These are phyloP conservation scores for Tachina fera DNA, from an alignment of 2,888 invertebrate genomes.

Conservation along the genomic window DNA sequence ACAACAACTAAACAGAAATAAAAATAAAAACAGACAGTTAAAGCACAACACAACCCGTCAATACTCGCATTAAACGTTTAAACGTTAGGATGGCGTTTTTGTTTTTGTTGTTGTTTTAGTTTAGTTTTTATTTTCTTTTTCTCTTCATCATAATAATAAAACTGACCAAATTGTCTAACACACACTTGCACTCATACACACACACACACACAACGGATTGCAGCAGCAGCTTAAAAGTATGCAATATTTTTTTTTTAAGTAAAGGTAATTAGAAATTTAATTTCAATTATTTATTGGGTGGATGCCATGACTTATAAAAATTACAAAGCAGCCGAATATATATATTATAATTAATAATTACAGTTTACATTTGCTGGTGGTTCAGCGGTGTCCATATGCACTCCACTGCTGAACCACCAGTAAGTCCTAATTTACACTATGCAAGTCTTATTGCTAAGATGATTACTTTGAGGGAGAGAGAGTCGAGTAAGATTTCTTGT, in stretches of 20 bases:
- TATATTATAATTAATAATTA: too few relatives aligned
- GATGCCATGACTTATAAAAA: background rate
- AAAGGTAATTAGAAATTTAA: too few relatives aligned
- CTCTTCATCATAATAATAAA: constrained; percentile 60
- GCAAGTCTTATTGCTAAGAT: too few relatives aligned
- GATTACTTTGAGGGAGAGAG: too few relatives aligned
- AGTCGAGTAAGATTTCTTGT: too few relatives aligned
- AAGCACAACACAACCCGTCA: constrained; percentile 52
- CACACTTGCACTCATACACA: constrained; percentile 24
- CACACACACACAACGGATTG: background rate
- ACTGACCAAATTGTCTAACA: constrained; percentile 66
- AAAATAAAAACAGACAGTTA: constrained; percentile 34
- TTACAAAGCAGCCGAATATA: too few relatives aligned
- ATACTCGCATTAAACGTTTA: constrained; percentile 51
- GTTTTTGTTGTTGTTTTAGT: constrained; percentile 16
- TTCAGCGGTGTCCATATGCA: too few relatives aligned
- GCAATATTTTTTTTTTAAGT: constrained; percentile 35
- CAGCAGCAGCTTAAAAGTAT: constrained; percentile 42
- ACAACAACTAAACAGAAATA: constrained; percentile 50
- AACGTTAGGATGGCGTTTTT: constrained; percentile 50
- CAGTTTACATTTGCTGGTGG: too few relatives aligned
- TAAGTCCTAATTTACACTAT: too few relatives aligned
- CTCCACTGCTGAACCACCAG: too few relatives aligned
- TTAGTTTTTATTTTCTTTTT: constrained; percentile 35
- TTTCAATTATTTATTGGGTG: too few relatives aligned